These are phyloP conservation scores for Megathymus violae DNA, from an alignment of 1,140 invertebrate species.

Conservation along the genomic window DNA sequence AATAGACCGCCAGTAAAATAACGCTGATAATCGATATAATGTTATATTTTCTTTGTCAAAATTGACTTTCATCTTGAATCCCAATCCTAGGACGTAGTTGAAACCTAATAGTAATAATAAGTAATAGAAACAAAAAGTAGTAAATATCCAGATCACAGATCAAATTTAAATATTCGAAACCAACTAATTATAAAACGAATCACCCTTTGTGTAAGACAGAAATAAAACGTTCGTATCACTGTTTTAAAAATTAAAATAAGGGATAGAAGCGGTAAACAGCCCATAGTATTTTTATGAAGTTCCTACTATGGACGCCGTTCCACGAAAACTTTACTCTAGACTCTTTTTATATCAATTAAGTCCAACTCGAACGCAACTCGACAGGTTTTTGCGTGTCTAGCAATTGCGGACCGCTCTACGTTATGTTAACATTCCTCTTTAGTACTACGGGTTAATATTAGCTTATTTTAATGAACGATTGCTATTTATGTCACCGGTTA, in stretches of 20 bases:
- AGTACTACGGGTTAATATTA: conserved; percentile 32
- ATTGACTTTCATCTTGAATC: too few relatives aligned
- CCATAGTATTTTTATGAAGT: conserved; percentile 37
- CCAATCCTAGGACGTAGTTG: too few relatives aligned
- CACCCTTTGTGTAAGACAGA: neutral
- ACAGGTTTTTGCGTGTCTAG: conserved; percentile 32
- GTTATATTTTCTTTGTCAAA: too few relatives aligned
- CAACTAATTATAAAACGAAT: too few relatives aligned
- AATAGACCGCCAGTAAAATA: too few relatives aligned
- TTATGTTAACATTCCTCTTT: conserved; percentile 35
- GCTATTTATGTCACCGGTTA: conserved; percentile 26
- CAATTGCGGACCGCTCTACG: conserved; percentile 13
- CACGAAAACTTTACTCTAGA: conserved; percentile 42
- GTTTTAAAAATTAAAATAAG: conserved; percentile 5
- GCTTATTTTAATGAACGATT: conserved; percentile 28
- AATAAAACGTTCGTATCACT: neutral
- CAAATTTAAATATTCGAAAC: too few relatives aligned
- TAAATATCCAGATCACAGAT: too few relatives aligned
- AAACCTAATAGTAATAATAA: too few relatives aligned
- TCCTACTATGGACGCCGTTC: conserved; percentile 39
- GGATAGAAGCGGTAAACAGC: conserved; percentile 1
- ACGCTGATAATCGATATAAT: too few relatives aligned
- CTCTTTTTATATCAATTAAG: conserved; percentile 48
- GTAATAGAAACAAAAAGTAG: too few relatives aligned
- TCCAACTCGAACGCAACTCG: conserved; percentile 26